Percentiles rank a stretch among this genome's conserved stretches.
Evolutionary conservation across 2,797 vertebrate genomes (phyloP).

Genomic region (Pogoniulus pusillus): DNA sequence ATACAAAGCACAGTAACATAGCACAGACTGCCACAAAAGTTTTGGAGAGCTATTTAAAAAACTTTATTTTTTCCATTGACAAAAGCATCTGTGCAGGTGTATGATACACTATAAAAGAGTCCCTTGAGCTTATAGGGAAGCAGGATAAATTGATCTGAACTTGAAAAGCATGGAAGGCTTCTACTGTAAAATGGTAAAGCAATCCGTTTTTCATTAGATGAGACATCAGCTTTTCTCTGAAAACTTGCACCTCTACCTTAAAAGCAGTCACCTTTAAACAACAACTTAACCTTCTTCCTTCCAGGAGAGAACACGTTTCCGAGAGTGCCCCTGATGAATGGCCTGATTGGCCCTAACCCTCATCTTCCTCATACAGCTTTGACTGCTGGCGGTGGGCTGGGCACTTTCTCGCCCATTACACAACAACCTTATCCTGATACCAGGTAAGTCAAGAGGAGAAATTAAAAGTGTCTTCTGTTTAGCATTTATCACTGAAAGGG

Average conservation of each 20-base stretch:
- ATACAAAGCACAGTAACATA: neutral
- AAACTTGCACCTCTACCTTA: neutral
- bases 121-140: neutral
- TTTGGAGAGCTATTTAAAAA: neutral
- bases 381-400: slow-evolving; percentile 83
- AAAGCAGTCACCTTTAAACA: neutral
- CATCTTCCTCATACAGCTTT: slow-evolving; percentile 83
- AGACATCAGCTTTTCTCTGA: neutral
- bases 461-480: neutral
- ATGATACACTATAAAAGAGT: neutral
- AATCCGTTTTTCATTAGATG: neutral
- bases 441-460: slow-evolving; percentile 78
- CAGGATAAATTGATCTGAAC: neutral
- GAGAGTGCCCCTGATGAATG: slow-evolving; percentile 93
- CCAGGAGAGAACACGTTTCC: slow-evolving; percentile 89
- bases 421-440: slow-evolving; percentile 87
- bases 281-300: neutral
- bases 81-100: neutral
- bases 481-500: neutral
- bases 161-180: neutral
- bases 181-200: neutral
- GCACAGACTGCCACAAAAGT: neutral
- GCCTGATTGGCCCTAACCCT: slow-evolving; percentile 88
- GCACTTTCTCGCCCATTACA: slow-evolving; percentile 86
- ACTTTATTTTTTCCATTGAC: accelerated